Evolutionary conservation across 2,888 invertebrate genomes (phyloP).

Genomic region (Abscondita cerata): DNA sequence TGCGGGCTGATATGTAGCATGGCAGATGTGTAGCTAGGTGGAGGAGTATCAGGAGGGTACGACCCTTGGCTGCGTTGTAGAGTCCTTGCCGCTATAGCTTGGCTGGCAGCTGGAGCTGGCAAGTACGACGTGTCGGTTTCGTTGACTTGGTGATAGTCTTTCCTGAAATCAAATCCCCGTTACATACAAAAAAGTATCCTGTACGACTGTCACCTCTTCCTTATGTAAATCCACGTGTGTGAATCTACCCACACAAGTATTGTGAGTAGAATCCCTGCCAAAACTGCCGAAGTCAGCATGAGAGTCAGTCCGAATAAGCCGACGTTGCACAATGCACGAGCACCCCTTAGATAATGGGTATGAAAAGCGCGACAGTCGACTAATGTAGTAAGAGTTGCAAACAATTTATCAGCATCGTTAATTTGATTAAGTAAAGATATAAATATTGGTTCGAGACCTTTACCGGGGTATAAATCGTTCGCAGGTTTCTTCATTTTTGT

Average conservation of each 20-base stretch:
- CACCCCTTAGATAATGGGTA: constrained; percentile 80
- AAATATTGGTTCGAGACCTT: constrained; percentile 73
- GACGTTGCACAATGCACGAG: constrained; percentile 82
- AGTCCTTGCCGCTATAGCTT: constrained; percentile 68
- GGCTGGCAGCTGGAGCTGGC: constrained; percentile 66
- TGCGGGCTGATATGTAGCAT: constrained; percentile 60
- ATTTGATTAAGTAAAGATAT: constrained; percentile 80
- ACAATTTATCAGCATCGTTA: constrained; percentile 75
- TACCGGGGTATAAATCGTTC: constrained; percentile 60
- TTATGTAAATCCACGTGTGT: constrained; percentile 96
- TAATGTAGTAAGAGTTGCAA: constrained; percentile 71
- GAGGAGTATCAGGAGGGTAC: constrained; percentile 66
- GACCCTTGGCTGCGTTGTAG: constrained; percentile 74
- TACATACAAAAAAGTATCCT: background rate
- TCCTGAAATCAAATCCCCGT: constrained; percentile 61
- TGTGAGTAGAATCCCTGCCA: constrained; percentile 89
- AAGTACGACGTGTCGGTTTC: constrained; percentile 82
- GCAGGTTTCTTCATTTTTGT: constrained; percentile 61
- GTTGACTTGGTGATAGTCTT: constrained; percentile 82
- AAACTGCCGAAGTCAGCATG: constrained; percentile 85
- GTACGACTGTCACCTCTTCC: constrained; percentile 72
- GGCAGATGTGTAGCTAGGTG: constrained; percentile 68
- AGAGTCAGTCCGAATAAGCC: constrained; percentile 83
- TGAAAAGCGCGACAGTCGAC: constrained; percentile 87
- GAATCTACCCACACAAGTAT: constrained; percentile 94